Base-by-base conservation (phyloP, 2,113 vertebrate species). In the Oreochromis aureus region DNA sequence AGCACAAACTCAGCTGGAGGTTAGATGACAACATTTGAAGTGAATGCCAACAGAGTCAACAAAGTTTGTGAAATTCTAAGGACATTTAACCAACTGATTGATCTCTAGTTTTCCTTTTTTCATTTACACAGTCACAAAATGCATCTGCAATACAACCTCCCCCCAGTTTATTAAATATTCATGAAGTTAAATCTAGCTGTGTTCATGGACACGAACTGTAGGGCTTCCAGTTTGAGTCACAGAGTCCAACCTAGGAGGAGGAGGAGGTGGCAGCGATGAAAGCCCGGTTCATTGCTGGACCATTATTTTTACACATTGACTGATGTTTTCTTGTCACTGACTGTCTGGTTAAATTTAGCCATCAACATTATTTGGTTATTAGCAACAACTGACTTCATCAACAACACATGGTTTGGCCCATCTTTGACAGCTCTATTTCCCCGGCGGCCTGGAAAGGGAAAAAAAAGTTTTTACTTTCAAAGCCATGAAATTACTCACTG, bases 1-100 rank as follows among this genome's bases (percentile, higher is more conserved):
- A 78, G 73, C 73, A 51, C 73, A 53, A 78, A 78, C 71, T n/a
- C 71, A 78, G 71, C 44, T 12, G 71, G 71, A 78, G 46, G 73
- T 78, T 32, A 32, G 27, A 78, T 30, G 46, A 78, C 46, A 78
- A 53, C 10, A 78, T 51, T 78, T 78, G 27, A 51, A 78, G 44
- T 53, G 46, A 78, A 78, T 1, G 18, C 27, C 73, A 32, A 32
- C 73, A 32, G 11, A 51, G 27, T 53, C 73, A 53, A 32, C 44
- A 51, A 78, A 51, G 24, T 78, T 78, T 32, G 44, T 32, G 71
- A 51, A 32, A 78, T 32, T 30, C 69, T 46, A 10, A 30, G 41
- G 16, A 76, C 44, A 30, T 48, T 51, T 78, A 51, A 51, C 15
- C 24, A 71, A 71, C 22, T 27, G 71, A 76, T 32, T 51, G 10